A percentile compares a stretch with the other conserved stretches of the same genome.
Conservation (phyloP, 2,113 vertebrate species). For the Rhinoptilus africanus region DNA sequence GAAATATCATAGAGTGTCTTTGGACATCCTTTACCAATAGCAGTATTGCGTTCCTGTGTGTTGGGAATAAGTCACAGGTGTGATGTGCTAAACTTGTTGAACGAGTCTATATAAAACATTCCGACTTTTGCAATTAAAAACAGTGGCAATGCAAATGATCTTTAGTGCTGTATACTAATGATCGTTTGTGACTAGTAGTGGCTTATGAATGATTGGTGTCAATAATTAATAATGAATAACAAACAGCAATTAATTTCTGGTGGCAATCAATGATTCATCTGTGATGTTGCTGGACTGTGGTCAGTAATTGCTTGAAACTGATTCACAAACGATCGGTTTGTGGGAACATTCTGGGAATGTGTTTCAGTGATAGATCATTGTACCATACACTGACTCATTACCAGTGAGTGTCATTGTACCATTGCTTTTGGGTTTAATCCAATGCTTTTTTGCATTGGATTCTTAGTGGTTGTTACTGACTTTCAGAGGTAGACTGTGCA, state of each 20-base stretch:
- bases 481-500: neutral
- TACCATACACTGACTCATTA: neutral
- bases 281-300: neutral
- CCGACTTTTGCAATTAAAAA: neutral
- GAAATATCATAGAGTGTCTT: neutral
- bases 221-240: neutral
- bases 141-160: neutral
- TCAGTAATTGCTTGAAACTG: neutral
- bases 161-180: neutral
- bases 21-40: neutral
- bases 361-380: neutral
- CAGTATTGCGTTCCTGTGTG: accelerated
- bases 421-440: neutral
- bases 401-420: neutral
- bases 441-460: neutral
- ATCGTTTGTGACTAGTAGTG: neutral
- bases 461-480: neutral
- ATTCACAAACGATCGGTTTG: neutral
- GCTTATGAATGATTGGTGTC: neutral
- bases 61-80: neutral
- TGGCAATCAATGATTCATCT: neutral
- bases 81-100: neutral
- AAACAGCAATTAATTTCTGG: neutral
- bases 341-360: neutral
- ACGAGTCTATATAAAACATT: neutral